Conservation (phyloP, 2,888 invertebrate species). For the Drosophila melanocephala region DNA sequence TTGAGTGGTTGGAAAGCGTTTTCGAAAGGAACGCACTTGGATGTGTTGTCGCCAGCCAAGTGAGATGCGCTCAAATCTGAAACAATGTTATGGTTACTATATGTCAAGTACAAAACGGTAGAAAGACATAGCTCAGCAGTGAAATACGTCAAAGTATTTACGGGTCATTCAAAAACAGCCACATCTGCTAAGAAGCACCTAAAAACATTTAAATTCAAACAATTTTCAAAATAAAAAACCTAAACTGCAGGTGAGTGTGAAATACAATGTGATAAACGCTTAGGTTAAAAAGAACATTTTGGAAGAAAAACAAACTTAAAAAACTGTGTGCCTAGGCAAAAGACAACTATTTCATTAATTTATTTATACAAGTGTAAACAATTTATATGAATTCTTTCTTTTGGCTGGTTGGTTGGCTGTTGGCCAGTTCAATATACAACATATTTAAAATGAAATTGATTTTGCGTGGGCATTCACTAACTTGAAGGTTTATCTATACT, state of each 20-base stretch:
- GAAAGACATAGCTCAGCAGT: constrained; percentile 36
- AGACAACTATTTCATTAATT: neutral
- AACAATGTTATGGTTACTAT: constrained; percentile 61
- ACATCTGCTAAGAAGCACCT: neutral
- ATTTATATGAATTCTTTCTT: neutral
- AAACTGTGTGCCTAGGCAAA: neutral
- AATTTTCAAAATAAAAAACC: constrained; percentile 1
- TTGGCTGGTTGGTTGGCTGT: neutral
- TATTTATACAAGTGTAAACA: neutral
- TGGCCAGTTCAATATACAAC: neutral
- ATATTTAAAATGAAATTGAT: neutral
- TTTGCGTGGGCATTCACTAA: constrained; percentile 2
- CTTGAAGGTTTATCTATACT: neutral
- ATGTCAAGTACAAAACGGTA: constrained; percentile 46
- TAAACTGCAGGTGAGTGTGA: constrained; percentile 33
- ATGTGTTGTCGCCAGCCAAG: constrained; percentile 1
- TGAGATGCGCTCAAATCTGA: constrained; percentile 12
- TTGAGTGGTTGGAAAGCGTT: neutral
- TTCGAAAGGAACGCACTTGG: constrained; percentile 16
- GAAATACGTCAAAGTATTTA: constrained; percentile 23
- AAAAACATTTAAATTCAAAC: constrained; percentile 22
- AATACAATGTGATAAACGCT: neutral
- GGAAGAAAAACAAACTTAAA: neutral
- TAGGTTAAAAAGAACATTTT: neutral
- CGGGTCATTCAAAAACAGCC: constrained; percentile 20